Percentiles rank a stretch among this genome's conserved stretches.
Conservation (phyloP, 30 jellyfish, hydroid and myxozoan species). For the Chrysaora quinquecirrha region DNA sequence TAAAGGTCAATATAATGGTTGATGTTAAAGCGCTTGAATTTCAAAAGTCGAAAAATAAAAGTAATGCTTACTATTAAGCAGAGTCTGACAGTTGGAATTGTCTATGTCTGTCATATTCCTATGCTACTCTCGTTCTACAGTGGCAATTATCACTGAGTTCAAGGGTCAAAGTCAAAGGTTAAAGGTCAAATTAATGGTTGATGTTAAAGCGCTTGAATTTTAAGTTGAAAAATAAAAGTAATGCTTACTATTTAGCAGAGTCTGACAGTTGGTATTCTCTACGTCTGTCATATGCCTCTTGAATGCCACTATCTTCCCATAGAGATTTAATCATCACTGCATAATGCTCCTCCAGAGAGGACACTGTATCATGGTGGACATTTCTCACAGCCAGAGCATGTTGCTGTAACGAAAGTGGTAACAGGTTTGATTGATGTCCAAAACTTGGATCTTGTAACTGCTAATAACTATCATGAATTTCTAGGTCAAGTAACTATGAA, state of each 20-base stretch:
- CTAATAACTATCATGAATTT: too few species aligned
- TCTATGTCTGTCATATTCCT: conserved; percentile 92
- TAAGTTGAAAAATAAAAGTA: too few species aligned
- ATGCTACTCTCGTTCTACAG: conserved; percentile 89
- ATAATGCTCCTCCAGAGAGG: conserved; percentile 68
- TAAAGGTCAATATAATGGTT: neutral
- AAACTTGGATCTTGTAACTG: too few species aligned
- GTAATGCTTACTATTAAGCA: conserved; percentile 98
- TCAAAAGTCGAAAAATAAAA: too few species aligned
- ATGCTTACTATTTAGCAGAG: conserved; percentile 99
- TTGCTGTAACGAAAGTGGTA: conserved; percentile 69
- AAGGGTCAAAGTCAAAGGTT: neutral
- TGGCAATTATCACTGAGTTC: conserved; percentile 67
- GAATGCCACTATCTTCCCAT: conserved; percentile 94
- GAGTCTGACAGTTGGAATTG: conserved; percentile 97
- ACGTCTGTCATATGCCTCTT: conserved; percentile 93
- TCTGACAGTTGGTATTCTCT: conserved; percentile 97
- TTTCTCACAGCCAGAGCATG: conserved; percentile 75
- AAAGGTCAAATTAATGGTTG: too few species aligned
- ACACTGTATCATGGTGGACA: conserved; percentile 81
- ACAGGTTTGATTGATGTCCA: too few species aligned
- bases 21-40: too few species aligned
- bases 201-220: too few species aligned
- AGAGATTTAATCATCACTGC: conserved; percentile 77
- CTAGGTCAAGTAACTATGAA: too few species aligned